phyloP scores from a whole-genome alignment of 2,888 invertebrate species.

The Oxycera nigricornis region DNA sequence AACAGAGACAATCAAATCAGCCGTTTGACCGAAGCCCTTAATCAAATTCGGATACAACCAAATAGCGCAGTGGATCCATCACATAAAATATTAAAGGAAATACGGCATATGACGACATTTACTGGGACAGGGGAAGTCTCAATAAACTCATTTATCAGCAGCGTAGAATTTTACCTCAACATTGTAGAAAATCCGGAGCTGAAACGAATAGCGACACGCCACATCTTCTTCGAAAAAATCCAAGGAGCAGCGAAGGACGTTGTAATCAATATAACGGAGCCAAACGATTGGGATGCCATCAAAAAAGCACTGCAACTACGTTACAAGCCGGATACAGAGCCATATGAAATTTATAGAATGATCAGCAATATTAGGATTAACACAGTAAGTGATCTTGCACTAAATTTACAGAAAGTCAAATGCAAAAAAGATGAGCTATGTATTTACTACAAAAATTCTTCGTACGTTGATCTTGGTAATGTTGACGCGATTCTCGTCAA shows the following conservation, averaged over 20 bases:
- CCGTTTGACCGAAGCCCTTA: neutral
- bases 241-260: conserved; percentile 1
- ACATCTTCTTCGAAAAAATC: conserved; percentile 14
- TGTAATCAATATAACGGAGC: neutral
- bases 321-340: conserved; percentile 19
- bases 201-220: neutral
- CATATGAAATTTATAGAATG: neutral
- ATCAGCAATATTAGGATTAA: neutral
- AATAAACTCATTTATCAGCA: neutral
- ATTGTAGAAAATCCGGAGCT: neutral
- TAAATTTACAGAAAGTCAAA: conserved; percentile 1
- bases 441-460: conserved; percentile 39
- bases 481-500: conserved; percentile 35
- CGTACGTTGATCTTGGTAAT: conserved; percentile 38
- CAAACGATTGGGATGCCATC: neutral
- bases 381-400: conserved; percentile 9
- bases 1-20: neutral
- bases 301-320: neutral
- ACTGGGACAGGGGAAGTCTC: conserved; percentile 10
- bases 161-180: neutral
- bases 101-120: neutral
- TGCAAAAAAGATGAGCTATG: conserved; percentile 35
- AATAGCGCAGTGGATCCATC: neutral
- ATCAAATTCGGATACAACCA: neutral
- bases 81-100: neutral